Evolutionary conservation across 1,140 invertebrate genomes (phyloP).

Genomic region (Lordiphosa mommai): DNA sequence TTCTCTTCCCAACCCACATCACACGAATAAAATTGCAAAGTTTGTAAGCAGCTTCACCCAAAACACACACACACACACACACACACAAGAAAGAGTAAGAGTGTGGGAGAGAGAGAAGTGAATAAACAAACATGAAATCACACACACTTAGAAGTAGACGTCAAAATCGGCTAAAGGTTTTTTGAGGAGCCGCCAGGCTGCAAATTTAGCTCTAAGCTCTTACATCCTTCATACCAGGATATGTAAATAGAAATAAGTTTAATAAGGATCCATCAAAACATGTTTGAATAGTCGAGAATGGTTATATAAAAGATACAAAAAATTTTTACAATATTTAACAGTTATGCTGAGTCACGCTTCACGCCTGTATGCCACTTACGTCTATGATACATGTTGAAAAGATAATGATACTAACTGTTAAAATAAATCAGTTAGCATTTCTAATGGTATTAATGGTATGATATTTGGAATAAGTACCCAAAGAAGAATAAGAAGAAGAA

Average conservation of each 20-base stretch:
- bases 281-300: no score
- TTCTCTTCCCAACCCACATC: constrained; percentile 13
- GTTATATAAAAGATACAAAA: no score
- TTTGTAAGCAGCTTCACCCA: constrained; percentile 32
- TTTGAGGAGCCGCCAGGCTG: constrained; percentile 1
- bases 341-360: no score
- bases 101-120: background rate
- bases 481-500: no score
- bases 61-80: background rate
- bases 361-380: no score
- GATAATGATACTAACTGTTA: no score
- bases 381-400: no score
- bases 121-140: constrained; percentile 1
- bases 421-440: no score
- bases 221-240: constrained; percentile 9
- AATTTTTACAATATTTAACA: no score
- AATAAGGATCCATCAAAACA: background rate
- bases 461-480: no score
- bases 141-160: constrained; percentile 28
- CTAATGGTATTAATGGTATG: no score
- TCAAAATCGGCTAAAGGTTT: constrained; percentile 41
- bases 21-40: constrained; percentile 61
- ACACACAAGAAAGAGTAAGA: background rate
- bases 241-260: constrained; percentile 1
- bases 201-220: constrained; percentile 28